These are phyloP conservation scores for Hydrocynus forskahlii DNA, from an alignment of 2,797 vertebrate genomes.

Conservation along the genomic window DNA sequence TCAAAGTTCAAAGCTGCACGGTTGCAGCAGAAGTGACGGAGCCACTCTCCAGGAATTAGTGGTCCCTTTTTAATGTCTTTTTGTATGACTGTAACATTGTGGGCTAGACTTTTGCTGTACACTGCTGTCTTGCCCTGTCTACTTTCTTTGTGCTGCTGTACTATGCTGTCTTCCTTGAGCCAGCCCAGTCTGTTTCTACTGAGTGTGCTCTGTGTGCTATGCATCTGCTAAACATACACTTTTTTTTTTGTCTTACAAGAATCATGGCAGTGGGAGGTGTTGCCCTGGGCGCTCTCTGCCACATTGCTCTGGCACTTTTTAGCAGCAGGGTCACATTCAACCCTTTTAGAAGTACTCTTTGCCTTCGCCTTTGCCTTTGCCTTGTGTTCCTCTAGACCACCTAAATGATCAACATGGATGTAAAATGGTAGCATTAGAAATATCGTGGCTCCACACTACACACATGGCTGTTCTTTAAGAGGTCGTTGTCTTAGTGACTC, in stretches of 20 bases:
- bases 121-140: conserved; percentile 69
- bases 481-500: conserved; percentile 2
- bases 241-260: not conserved
- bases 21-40: conserved; percentile 83
- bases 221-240: conserved; percentile 5
- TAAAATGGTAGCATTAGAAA: conserved; percentile 10
- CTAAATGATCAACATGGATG: conserved; percentile 7
- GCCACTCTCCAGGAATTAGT: not conserved
- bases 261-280: not conserved
- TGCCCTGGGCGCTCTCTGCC: not conserved
- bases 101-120: conserved; percentile 65
- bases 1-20: conserved; percentile 96
- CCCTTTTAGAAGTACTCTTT: conserved; percentile 80
- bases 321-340: conserved; percentile 29
- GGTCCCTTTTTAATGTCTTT: conserved; percentile 1
- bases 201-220: conserved; percentile 1
- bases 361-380: conserved; percentile 63
- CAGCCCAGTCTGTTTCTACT: not conserved
- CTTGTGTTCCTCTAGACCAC: conserved; percentile 22
- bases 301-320: not conserved
- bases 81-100: conserved; percentile 28
- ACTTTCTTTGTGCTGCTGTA: conserved; percentile 37
- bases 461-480: conserved; percentile 1
- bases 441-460: conserved; percentile 5
- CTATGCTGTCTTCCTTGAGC: conserved; percentile 13